A percentile compares a stretch with the other conserved stretches of the same genome.
Evolutionary conservation across 2,113 vertebrate species (phyloP).

Genomic region (Cebus imitator): DNA sequence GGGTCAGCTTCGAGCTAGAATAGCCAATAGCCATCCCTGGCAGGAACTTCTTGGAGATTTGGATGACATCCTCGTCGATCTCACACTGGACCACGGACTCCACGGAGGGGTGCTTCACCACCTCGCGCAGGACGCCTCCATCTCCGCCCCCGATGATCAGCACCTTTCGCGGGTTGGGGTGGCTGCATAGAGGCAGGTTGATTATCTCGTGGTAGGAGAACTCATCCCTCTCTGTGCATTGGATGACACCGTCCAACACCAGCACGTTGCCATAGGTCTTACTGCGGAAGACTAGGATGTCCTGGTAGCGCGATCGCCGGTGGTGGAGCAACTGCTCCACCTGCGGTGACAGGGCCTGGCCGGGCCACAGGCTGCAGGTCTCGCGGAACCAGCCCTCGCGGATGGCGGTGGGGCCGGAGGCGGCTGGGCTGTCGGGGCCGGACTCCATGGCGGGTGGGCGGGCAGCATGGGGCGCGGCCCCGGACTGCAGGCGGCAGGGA

Average conservation of each 20-base stretch:
- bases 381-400: constrained; percentile 97
- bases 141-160: constrained; percentile 97
- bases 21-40: constrained; percentile 97
- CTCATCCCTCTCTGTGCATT: constrained; percentile 97
- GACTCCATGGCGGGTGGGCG: constrained; percentile 68
- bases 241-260: constrained; percentile 96
- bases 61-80: constrained; percentile 99
- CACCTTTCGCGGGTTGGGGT: constrained; percentile 95
- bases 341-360: constrained; percentile 94
- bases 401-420: constrained; percentile 78
- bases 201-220: constrained; percentile 99
- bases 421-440: constrained; percentile 43
- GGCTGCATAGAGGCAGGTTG: constrained; percentile 95
- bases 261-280: constrained; percentile 97
- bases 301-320: constrained; percentile 93
- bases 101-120: constrained; percentile 94
- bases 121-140: constrained; percentile 95
- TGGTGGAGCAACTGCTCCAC: constrained; percentile 93
- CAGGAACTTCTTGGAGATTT: constrained; percentile 96
- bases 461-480: constrained; percentile 48
- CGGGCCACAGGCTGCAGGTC: constrained; percentile 93
- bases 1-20: constrained; percentile 94
- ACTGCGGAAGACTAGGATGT: constrained; percentile 96
- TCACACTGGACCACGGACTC: constrained; percentile 96
- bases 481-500: constrained; percentile 70